Evolutionary conservation across 2,113 vertebrate species (phyloP).

Genomic region (Dicerorhinus sumatrensis): DNA sequence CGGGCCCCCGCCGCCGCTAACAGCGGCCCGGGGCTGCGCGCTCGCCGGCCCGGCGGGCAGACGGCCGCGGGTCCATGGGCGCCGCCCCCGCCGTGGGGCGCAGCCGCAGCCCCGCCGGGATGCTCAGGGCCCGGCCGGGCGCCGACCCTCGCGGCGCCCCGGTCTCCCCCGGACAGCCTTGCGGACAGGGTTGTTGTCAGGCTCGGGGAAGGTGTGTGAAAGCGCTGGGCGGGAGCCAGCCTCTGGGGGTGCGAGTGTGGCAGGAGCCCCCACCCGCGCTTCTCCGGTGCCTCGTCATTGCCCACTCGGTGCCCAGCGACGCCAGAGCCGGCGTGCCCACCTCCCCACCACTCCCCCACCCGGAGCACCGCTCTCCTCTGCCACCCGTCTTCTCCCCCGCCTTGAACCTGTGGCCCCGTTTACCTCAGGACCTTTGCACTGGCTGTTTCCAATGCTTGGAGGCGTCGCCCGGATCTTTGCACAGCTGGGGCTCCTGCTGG

Average conservation of each 20-base stretch:
- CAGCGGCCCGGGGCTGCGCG: neutral
- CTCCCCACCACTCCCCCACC: neutral
- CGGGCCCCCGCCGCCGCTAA: neutral
- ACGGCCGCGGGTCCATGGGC: neutral
- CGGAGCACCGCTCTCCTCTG: neutral
- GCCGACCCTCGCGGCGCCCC: neutral
- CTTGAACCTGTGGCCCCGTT: neutral
- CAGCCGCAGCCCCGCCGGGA: neutral
- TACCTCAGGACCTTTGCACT: slow-evolving; percentile 11
- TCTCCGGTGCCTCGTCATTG: slow-evolving; percentile 33
- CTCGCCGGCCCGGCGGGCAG: neutral
- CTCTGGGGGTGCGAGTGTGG: neutral
- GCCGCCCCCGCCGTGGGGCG: neutral
- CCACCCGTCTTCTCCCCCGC: neutral
- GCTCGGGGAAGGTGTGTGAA: neutral
- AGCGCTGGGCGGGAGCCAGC: neutral
- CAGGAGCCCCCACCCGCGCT: neutral
- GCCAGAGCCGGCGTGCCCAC: slow-evolving; percentile 7
- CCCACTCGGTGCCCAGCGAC: neutral
- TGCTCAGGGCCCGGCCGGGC: neutral
- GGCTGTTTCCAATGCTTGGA: neutral
- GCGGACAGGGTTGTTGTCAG: neutral
- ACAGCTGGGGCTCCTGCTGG: neutral
- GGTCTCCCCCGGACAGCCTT: neutral
- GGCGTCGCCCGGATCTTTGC: neutral